These are phyloP conservation scores for Lepidothrix coronata DNA, from an alignment of 2,113 vertebrate species.

Conservation along the genomic window DNA sequence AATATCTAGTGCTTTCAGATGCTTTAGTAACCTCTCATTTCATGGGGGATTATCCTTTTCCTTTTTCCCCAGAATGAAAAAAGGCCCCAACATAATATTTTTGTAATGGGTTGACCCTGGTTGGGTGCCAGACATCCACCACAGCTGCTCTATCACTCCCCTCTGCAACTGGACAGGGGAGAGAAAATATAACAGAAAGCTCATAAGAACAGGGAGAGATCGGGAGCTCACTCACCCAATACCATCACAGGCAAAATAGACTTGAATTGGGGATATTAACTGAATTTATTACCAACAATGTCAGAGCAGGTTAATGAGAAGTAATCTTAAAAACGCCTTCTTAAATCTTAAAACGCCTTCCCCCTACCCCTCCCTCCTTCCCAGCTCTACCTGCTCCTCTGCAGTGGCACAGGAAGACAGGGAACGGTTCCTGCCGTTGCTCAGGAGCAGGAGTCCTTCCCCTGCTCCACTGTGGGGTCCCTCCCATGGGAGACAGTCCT, in stretches of 20 bases:
- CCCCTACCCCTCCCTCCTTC: neutral
- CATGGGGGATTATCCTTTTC: neutral
- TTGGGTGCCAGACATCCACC: neutral
- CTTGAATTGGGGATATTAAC: neutral
- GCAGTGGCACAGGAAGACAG: neutral
- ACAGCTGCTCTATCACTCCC: neutral
- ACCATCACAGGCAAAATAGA: neutral
- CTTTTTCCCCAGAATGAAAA: neutral
- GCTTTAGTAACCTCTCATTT: neutral
- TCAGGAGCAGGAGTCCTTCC: neutral
- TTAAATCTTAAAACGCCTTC: neutral
- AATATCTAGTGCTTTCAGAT: neutral
- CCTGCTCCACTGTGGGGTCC: neutral
- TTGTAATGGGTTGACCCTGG: neutral
- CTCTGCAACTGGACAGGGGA: neutral
- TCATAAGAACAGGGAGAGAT: neutral
- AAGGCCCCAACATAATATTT: neutral
- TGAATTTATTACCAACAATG: neutral
- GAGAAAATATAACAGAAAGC: neutral
- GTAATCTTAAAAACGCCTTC: neutral
- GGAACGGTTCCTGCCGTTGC: neutral
- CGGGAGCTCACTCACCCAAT: neutral
- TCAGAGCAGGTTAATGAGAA: neutral
- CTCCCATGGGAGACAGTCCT: neutral
- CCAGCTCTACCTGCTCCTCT: neutral